Evolutionary conservation across 2,888 invertebrate species (phyloP).

Genomic region (Argyra leucocephala): DNA sequence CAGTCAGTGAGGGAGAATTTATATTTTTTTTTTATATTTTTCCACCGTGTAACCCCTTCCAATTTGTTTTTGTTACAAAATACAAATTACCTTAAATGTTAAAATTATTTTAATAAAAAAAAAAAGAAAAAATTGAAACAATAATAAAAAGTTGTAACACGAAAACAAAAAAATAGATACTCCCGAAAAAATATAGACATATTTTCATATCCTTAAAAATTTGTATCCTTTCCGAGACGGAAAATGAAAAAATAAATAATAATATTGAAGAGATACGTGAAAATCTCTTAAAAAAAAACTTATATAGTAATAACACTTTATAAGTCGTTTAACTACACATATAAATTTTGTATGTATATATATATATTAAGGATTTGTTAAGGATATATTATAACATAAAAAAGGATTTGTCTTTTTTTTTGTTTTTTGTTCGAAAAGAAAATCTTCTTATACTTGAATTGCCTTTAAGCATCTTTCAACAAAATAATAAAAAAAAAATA

Average conservation of each 20-base stretch:
- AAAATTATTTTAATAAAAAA: not conserved
- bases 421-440: not conserved
- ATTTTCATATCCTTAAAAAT: no score
- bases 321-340: not conserved
- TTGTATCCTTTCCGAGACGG: no score
- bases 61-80: not conserved
- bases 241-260: no score
- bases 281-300: not conserved
- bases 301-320: not conserved
- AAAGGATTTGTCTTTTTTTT: not conserved
- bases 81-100: not conserved
- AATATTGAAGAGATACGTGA: no score
- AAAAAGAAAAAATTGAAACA: not conserved
- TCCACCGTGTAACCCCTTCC: not conserved
- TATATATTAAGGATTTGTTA: not conserved
- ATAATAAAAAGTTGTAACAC: not conserved
- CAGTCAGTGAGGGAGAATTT: not conserved
- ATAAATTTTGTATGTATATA: not conserved
- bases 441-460: not conserved
- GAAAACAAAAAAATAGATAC: no score
- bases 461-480: not conserved
- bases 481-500: no score
- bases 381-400: not conserved
- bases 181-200: no score
- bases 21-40: not conserved